Base-by-base conservation (phyloP, 2,888 invertebrate genomes). In the Agrochola circellaris region DNA sequence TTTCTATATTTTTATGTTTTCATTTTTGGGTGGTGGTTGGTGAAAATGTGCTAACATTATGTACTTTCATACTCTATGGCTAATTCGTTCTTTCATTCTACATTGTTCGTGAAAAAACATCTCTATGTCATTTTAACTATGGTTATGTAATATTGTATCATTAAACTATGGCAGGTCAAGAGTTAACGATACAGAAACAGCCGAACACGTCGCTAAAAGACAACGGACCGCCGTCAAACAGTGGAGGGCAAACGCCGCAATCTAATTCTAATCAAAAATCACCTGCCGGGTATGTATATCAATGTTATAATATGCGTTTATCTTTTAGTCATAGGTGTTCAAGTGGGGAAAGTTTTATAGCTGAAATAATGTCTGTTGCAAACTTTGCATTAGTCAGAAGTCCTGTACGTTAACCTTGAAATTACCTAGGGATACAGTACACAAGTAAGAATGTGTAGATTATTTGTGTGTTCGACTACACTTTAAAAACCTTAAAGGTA, bases 141-240 rank as follows among this genome's bases (percentile, higher is more conserved):
- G 54, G 30, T 68, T 64, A 58, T 80, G 23, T 77, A 69, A 76
- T 81, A 34, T 73, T 82, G 72, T 78, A n/a, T 77, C 87, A 65
- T 91, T 79, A 87, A 69, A 72, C 68, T 77, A 72, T 79, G 73
- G 87, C 83, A 97, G 97, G 99, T 84, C 99, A 99, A 97, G 99
- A 99, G 96, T 97, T 99, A 92, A 99, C 99, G 89, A 99, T 99
- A 96, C 99, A 99, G 93, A 99, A 99, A 95, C 99, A 99, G 96
- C 98, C 99, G 69, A 99, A 99, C 93, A 98, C 98, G 61, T 98
- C 98, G 95, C 96, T 98, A 83, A 98, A 98, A 94, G 98, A 98
- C 94, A 97, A 97, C 92, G 97, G 97, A 87, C 96, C 97, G 70
- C 95, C 95, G 6, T 96, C 96, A 8, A 96, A 96, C 85, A 95